phyloP scores from a whole-genome alignment of 2,888 invertebrate genomes.

The Hypomecis atomaria region DNA sequence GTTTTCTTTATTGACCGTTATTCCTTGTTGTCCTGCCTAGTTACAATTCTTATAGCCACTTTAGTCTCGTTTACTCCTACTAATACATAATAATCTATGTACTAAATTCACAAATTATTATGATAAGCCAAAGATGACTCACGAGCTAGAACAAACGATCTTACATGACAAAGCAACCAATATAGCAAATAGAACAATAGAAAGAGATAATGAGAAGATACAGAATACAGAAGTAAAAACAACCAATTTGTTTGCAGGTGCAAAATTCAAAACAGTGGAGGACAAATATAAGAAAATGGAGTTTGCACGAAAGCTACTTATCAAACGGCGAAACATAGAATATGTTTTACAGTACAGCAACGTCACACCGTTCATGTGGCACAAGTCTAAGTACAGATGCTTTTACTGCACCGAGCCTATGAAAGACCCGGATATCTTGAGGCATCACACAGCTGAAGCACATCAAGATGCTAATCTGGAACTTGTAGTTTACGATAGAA shows the following conservation, averaged over 20 bases:
- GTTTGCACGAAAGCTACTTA: slow-evolving; percentile 65
- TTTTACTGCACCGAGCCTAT: slow-evolving; percentile 75
- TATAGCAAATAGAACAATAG: not conserved
- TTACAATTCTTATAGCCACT: too few relatives aligned
- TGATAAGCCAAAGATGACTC: too few relatives aligned
- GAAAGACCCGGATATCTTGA: slow-evolving; percentile 64
- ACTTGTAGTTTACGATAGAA: slow-evolving; percentile 69
- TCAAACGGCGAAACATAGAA: slow-evolving; percentile 75
- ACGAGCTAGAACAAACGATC: not conserved
- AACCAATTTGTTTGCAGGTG: slow-evolving; percentile 75
- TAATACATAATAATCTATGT: too few relatives aligned
- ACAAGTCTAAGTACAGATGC: slow-evolving; percentile 73
- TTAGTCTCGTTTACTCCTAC: too few relatives aligned
- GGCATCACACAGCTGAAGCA: slow-evolving; percentile 63
- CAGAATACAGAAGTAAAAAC: slow-evolving; percentile 45
- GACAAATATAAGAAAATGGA: slow-evolving; percentile 77
- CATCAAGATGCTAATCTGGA: slow-evolving; percentile 73
- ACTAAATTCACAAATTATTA: too few relatives aligned
- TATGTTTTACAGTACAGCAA: slow-evolving; percentile 76
- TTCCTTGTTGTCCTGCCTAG: too few relatives aligned
- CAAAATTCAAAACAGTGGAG: slow-evolving; percentile 66
- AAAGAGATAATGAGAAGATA: slow-evolving; percentile 6
- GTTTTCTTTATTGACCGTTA: too few relatives aligned
- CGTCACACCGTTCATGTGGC: slow-evolving; percentile 77
- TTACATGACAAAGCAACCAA: not conserved